phyloP scores from a whole-genome alignment of 1,140 invertebrate species.

The Drosophila repleta region DNA sequence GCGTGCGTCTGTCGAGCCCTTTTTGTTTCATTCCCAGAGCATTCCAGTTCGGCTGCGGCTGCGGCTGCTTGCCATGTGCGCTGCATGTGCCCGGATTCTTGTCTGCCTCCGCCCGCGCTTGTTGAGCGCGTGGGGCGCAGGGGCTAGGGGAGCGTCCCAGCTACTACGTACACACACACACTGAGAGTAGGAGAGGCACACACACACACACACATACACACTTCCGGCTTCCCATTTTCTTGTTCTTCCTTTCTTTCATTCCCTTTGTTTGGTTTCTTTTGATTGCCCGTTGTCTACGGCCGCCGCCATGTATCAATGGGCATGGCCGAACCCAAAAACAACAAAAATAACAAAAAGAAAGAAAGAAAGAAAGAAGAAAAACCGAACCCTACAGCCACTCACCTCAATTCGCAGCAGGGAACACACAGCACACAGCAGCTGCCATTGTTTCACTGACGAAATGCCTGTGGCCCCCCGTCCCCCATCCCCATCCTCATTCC shows the following conservation, averaged over 20 bases:
- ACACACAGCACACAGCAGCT: slow-evolving; percentile 9
- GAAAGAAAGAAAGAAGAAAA: neutral
- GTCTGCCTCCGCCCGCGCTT: slow-evolving; percentile 1
- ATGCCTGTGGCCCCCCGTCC: slow-evolving; percentile 2
- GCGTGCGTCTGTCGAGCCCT: slow-evolving; percentile 41
- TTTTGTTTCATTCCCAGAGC: slow-evolving; percentile 51
- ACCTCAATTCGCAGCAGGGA: slow-evolving; percentile 27
- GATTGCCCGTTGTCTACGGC: slow-evolving; percentile 25
- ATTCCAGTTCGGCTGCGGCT: slow-evolving; percentile 39
- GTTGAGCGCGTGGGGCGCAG: no score
- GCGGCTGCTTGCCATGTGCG: slow-evolving; percentile 60
- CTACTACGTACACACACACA: neutral
- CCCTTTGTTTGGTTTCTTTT: slow-evolving; percentile 32
- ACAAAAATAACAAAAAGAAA: no score
- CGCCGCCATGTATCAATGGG: slow-evolving; percentile 32
- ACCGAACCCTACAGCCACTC: slow-evolving; percentile 23
- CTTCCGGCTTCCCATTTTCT: slow-evolving; percentile 62
- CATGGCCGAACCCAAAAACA: slow-evolving; percentile 18
- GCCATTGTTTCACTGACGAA: slow-evolving; percentile 10
- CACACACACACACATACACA: slow-evolving; percentile 39
- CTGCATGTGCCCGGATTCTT: slow-evolving; percentile 66
- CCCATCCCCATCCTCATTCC: neutral
- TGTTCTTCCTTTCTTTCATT: slow-evolving; percentile 26
- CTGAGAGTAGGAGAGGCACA: no score
- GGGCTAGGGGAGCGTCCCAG: neutral